A percentile compares a stretch with the other conserved stretches of the same genome.
Conservation (phyloP, 2,797 vertebrate genomes). For the Myripristis jacobus region DNA sequence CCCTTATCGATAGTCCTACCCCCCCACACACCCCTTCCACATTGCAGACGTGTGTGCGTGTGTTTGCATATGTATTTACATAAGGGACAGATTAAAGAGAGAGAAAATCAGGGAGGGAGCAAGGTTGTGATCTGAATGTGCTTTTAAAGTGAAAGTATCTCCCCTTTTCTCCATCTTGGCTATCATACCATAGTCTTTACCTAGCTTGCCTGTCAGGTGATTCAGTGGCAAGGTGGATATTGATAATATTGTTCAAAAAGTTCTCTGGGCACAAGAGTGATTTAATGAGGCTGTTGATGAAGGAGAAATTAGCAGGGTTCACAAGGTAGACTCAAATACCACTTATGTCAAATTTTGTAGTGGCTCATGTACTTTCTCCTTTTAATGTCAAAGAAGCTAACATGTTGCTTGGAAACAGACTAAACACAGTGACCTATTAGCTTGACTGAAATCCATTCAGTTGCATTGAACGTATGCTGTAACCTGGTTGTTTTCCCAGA, state of each 20-base stretch:
- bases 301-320: conserved; percentile 23
- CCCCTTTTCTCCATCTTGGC: conserved; percentile 45
- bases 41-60: conserved; percentile 61
- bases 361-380: conserved; percentile 40
- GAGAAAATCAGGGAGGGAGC: conserved; percentile 53
- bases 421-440: conserved; percentile 2
- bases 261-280: conserved; percentile 19
- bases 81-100: conserved; percentile 66
- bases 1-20: conserved; percentile 85
- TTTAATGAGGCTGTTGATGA: conserved; percentile 9
- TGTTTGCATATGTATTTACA: conserved; percentile 63
- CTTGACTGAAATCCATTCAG: conserved; percentile 17
- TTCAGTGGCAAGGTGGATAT: background rate
- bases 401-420: conserved; percentile 24
- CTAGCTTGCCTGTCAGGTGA: conserved; percentile 10
- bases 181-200: conserved; percentile 13
- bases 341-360: conserved; percentile 24
- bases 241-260: conserved; percentile 5
- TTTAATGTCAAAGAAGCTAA: conserved; percentile 25
- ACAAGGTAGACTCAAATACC: conserved; percentile 9
- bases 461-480: background rate
- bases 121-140: conserved; percentile 51
- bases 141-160: conserved; percentile 47
- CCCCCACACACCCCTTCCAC: conserved; percentile 69
- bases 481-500: background rate